Evolutionary conservation across 2,113 vertebrate genomes (phyloP), one percentile per base, ranked within the genome.

Genomic region (Rallus limicola): DNA sequence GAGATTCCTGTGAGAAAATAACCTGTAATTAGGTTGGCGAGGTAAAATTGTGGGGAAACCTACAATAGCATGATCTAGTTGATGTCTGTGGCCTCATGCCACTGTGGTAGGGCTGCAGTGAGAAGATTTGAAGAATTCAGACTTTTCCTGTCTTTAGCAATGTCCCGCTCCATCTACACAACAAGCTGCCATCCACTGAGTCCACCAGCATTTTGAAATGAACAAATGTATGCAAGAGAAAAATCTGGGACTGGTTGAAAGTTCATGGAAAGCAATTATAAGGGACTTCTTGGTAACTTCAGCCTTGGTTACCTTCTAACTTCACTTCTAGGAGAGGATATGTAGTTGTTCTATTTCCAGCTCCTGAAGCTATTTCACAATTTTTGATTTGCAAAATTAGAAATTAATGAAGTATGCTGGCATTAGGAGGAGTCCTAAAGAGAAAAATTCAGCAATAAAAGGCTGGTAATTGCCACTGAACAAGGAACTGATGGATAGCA

Each of bases 391-490:
- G 36, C 56, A 86, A 93, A 94, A 90, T 75, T 56, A 88, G 87
- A 88, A 81, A 88, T 70, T 90, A 94, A 96, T 94, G 60, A 90
- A 95, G 52, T 70, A 71, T 34, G 34, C 29, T 81, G 64, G 64
- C 86, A 92, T 74, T 62, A 90, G 34, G 25, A 94, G 52, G 75
- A 88, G 46, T 70, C 28, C 36, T 90, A 62, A 23, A 56, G 82
- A 94, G 87, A 70, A 85, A 82, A 93, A 79, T 44, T 8, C 67
- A 85, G 50, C 34, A 88, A 75, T 93, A 88, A 93, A 96, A 78
- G 52, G 21, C 33, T 77, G n/a, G 38, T 90, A 96, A 95, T 90
- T 96, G 55, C 68, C 0, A 1, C 36, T 1, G 19, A 95, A 38
- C 33, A 58, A 63, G 75, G 40, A 46, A 80, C 56, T 92, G 85